Evolutionary conservation across 2,113 vertebrate species (phyloP), one percentile per base, ranked within the genome.

Genomic region (Oryzias javanicus): DNA sequence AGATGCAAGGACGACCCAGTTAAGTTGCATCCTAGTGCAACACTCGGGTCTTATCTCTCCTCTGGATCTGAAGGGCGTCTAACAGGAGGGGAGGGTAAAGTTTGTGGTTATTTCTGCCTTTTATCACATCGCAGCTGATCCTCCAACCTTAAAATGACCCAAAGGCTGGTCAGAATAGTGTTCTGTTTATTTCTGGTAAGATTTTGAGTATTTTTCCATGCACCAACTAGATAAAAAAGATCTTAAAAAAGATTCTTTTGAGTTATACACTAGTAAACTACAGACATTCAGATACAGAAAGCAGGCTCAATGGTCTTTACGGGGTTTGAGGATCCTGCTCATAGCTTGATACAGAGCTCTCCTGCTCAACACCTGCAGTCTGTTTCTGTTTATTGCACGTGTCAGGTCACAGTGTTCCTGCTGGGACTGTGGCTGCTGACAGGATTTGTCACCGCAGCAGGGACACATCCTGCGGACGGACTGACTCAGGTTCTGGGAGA

Each of bases 361-460:
- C 70, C 63, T 71, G 66, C 60, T 49, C 16, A 69, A 64, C 78
- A 81, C 78, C 64, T 81, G 78, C 17, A 1, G 53, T 57, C 65
- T 74, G 82, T 66, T 75, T 73, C 64, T 77, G 78, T 44, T 74
- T 72, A 52, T 65, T 66, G 53, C 50, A 65, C 16, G 19, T 49
- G 68, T 57, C 67, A 60, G 67, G 70, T 76, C 69, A 78, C 49
- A 47, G 40, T 70, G 69, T 71, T 79, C 72, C 64, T 53, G 61
- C 49, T 42, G 10, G 59, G 24, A 57, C 53, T 35, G 16, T 3
- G 22, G 25, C 52, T 62, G 80, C 76, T 69, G 64, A 79, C 60
- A 76, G 74, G 72, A 76, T 80, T 84, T 83, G 76, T 83, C 75
- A 70, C 69, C 67, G 64, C 70, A 69, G 78, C 80, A 72, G 72